Conservation (phyloP, 2,113 vertebrate species). For the Pristiophorus japonicus region DNA sequence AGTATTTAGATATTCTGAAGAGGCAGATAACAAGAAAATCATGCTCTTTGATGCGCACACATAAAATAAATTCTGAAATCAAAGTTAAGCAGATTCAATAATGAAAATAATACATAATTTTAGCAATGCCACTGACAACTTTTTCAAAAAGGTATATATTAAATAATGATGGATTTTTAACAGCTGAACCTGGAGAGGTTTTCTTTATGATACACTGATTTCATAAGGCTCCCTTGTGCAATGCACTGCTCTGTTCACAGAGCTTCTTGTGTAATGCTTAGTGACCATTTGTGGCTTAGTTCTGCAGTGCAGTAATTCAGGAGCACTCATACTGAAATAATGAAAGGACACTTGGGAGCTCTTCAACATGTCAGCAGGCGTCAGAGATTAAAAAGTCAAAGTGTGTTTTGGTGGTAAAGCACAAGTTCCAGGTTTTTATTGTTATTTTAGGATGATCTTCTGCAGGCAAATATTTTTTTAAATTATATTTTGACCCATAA, state of each 20-base stretch:
- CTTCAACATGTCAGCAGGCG: background rate
- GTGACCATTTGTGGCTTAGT: slow-evolving; percentile 3
- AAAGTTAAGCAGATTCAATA: slow-evolving; percentile 4
- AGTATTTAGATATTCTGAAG: slow-evolving; percentile 33
- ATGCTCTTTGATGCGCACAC: background rate
- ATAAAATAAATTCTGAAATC: slow-evolving; percentile 26
- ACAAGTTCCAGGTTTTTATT: background rate
- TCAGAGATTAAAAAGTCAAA: slow-evolving; percentile 11
- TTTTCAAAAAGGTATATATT: background rate
- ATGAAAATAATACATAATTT: slow-evolving; percentile 20
- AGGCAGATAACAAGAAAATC: slow-evolving; percentile 21
- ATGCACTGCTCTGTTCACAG: background rate
- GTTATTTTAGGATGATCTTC: background rate
- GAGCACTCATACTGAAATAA: background rate
- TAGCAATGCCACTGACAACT: background rate
- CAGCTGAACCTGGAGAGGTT: background rate
- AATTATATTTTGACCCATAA: background rate
- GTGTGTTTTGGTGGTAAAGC: background rate
- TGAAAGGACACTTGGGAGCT: background rate
- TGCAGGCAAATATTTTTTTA: background rate
- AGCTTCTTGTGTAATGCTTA: background rate
- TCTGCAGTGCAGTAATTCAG: background rate
- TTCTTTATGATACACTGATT: slow-evolving; percentile 7
- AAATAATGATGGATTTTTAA: background rate
- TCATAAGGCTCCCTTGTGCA: background rate